phyloP scores from a whole-genome alignment of 2,888 invertebrate species.

The Strigamia transsilvanica region DNA sequence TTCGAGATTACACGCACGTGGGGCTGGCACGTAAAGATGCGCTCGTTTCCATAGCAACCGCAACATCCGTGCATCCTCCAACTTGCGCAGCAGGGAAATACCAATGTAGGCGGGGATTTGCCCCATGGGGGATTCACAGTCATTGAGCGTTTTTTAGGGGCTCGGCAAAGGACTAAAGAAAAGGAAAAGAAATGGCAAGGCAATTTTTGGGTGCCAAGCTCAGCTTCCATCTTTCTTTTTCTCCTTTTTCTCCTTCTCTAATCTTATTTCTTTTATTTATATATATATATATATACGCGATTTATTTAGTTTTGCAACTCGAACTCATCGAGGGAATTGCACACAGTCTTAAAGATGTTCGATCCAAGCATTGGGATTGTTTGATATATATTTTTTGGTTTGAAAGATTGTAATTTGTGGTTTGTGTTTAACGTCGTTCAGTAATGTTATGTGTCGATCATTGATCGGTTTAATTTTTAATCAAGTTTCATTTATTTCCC shows the following conservation, averaged over 20 bases:
- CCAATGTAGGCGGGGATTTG: conserved; percentile 30
- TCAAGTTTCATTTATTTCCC: conserved; percentile 1
- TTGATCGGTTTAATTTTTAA: conserved; percentile 30
- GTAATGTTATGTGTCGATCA: neutral
- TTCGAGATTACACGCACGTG: conserved; percentile 30
- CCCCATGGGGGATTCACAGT: conserved; percentile 30
- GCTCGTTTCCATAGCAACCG: conserved; percentile 21
- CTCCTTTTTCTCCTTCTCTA: neutral
- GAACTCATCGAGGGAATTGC: conserved; percentile 15
- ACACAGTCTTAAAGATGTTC: neutral
- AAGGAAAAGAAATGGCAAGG: conserved; percentile 26
- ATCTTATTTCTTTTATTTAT: neutral
- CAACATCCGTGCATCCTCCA: conserved; percentile 17
- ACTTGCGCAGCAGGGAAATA: conserved; percentile 21
- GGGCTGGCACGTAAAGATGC: conserved; percentile 26
- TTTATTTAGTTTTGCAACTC: neutral
- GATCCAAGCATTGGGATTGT: neutral
- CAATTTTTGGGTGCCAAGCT: conserved; percentile 16
- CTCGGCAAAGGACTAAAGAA: conserved; percentile 10
- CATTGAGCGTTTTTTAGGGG: conserved; percentile 26
- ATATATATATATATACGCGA: neutral
- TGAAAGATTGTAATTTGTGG: neutral
- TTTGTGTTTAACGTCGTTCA: neutral
- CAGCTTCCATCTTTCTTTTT: neutral
- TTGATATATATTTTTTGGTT: neutral